Conservation (phyloP, 1,140 invertebrate genomes). For the Muscidifurax raptorellus region DNA sequence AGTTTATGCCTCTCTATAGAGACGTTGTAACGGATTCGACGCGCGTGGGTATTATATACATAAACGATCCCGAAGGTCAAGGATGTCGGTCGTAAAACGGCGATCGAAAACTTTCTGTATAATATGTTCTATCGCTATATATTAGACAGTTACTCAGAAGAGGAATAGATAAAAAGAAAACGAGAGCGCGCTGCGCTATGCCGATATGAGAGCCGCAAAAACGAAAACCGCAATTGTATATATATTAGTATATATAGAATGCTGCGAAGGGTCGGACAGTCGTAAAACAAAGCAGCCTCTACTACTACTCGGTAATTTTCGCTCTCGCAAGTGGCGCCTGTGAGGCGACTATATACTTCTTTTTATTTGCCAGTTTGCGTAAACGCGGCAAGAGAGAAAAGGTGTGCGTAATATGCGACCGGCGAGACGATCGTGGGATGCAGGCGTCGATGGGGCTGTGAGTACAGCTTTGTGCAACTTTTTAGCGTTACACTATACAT, state of each 20-base stretch:
- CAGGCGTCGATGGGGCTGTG: neutral
- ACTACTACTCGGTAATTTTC: neutral
- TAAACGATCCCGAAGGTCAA: neutral
- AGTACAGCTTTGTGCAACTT: neutral
- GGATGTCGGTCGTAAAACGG: neutral
- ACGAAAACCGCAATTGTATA: conserved; percentile 4
- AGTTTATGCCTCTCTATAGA: neutral
- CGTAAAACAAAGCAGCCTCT: conserved; percentile 13
- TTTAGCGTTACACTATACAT: no score
- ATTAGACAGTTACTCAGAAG: neutral
- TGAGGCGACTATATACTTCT: neutral
- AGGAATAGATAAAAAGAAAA: neutral
- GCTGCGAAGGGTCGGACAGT: neutral
- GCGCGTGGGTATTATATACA: no score
- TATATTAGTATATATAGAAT: neutral
- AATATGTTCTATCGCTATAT: neutral
- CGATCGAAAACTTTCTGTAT: neutral
- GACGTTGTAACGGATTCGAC: conserved; percentile 3
- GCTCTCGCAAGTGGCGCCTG: neutral
- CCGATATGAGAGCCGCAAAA: neutral
- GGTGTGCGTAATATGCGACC: no score
- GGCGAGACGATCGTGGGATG: neutral
- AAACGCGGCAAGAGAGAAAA: neutral
- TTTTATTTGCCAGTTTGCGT: neutral
- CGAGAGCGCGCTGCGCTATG: neutral